Evolutionary conservation across 2,113 vertebrate genomes (phyloP).

Genomic region (Pelobates fuscus): DNA sequence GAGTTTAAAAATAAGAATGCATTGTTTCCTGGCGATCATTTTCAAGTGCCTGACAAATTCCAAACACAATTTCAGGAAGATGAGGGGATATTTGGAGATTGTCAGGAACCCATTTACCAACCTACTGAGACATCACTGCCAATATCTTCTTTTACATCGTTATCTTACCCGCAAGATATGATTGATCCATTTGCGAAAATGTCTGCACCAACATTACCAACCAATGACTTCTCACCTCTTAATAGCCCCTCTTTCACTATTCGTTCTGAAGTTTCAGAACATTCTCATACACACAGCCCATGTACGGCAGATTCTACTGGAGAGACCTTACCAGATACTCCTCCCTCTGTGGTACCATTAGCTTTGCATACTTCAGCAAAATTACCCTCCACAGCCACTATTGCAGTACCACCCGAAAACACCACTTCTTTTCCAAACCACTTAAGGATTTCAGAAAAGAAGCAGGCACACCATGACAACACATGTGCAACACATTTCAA

Average conservation of each 20-base stretch:
- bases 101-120: not conserved
- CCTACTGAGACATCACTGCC: not conserved
- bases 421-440: not conserved
- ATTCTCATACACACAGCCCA: not conserved
- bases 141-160: not conserved
- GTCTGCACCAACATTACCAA: not conserved
- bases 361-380: not conserved
- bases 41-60: not conserved
- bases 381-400: not conserved
- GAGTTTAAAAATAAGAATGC: not conserved
- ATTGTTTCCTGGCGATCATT: not conserved
- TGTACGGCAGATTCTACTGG: not conserved
- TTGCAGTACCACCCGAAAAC: not conserved
- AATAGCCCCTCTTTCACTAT: not conserved
- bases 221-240: not conserved
- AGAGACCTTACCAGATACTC: not conserved
- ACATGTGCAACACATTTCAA: not conserved
- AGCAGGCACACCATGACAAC: not conserved
- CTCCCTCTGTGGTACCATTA: not conserved
- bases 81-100: not conserved
- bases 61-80: not conserved
- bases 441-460: not conserved
- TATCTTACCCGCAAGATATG: not conserved
- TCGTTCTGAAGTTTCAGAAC: not conserved
- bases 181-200: not conserved